A percentile compares a stretch with the other conserved stretches of the same genome.
phyloP scores from a whole-genome alignment of 2,888 invertebrate genomes.

The Gymnosoma rotundatum region DNA sequence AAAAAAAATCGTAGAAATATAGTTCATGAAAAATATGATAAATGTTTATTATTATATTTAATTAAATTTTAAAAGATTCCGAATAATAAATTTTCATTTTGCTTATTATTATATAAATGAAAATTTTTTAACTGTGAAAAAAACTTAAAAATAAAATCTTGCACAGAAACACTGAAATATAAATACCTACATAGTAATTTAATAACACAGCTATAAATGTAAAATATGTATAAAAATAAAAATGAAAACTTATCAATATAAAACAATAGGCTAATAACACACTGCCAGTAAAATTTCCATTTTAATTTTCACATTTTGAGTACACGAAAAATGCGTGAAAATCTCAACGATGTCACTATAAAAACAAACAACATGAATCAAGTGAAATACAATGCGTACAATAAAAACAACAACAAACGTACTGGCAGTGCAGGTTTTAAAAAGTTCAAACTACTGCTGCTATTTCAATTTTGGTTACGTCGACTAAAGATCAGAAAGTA shows the following conservation, averaged over 20 bases:
- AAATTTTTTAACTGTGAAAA: no score
- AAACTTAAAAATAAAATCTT: no score
- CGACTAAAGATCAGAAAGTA: not conserved
- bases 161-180: no score
- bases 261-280: slow-evolving; percentile 20
- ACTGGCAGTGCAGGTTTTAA: not conserved
- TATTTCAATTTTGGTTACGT: slow-evolving; percentile 10
- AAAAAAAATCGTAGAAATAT: no score
- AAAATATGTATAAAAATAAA: not conserved
- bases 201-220: no score
- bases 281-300: slow-evolving; percentile 15
- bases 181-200: no score
- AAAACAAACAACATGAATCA: slow-evolving; percentile 11
- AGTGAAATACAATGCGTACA: slow-evolving; percentile 17
- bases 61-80: no score
- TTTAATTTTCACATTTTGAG: slow-evolving; percentile 39
- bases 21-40: no score
- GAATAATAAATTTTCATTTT: no score
- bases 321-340: slow-evolving; percentile 46
- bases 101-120: no score
- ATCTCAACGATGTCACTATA: not conserved
- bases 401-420: slow-evolving; percentile 7
- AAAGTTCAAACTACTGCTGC: not conserved
- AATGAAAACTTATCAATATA: slow-evolving; percentile 12
- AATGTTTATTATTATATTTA: no score